These are phyloP conservation scores for Cichlasoma orientale DNA, from an alignment of 2,797 vertebrate genomes.

Conservation along the genomic window DNA sequence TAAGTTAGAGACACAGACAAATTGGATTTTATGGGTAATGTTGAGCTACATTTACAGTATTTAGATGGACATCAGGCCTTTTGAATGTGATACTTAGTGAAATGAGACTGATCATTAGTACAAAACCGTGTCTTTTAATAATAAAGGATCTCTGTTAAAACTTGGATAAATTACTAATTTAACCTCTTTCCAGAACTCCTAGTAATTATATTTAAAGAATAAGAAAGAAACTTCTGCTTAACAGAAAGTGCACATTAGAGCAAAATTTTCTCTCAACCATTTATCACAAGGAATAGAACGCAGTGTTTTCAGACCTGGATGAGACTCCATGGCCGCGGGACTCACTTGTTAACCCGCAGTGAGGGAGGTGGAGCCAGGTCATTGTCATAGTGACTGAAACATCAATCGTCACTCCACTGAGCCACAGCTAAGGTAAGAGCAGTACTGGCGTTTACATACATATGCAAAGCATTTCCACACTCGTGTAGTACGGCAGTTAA, in stretches of 20 bases:
- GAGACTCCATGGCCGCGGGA: neutral
- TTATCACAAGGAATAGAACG: neutral
- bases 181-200: no score
- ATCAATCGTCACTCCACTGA: no score
- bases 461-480: neutral
- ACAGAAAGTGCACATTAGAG: accelerated
- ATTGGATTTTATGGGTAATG: no score
- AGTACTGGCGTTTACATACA: neutral
- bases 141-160: no score
- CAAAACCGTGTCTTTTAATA: no score
- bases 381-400: neutral
- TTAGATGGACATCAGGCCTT: no score
- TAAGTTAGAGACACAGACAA: no score
- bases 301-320: neutral
- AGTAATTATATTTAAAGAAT: no score
- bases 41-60: no score
- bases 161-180: no score
- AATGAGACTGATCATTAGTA: no score
- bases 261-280: neutral
- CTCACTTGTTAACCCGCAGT: neutral
- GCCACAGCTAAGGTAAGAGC: neutral
- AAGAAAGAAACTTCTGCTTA: neutral
- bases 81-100: no score
- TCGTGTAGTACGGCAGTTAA: neutral
- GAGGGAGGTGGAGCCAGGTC: neutral